Conservation (phyloP, 2,797 vertebrate genomes). For the Hemitrygon akajei region DNA sequence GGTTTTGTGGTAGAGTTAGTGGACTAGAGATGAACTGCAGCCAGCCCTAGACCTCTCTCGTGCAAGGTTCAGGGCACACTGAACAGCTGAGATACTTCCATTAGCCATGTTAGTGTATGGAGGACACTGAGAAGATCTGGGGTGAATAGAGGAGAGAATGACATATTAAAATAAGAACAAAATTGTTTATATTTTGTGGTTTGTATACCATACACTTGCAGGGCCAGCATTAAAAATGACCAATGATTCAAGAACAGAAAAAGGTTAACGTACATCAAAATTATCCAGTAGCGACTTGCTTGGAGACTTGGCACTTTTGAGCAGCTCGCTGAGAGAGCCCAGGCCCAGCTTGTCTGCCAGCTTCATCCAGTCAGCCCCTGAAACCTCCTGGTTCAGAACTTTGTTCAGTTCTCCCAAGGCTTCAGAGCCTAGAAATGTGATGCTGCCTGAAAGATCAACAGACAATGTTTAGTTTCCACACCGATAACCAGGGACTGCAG, state of each 20-base stretch:
- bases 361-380: not conserved
- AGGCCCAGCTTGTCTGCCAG: constrained; percentile 5
- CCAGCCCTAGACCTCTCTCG: not conserved
- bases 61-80: not conserved
- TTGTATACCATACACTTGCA: not conserved
- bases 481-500: no score
- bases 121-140: not conserved
- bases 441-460: not conserved
- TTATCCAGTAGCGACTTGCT: constrained; percentile 31
- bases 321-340: not conserved
- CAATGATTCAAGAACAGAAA: not conserved
- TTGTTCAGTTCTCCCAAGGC: not conserved
- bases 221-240: not conserved
- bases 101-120: not conserved
- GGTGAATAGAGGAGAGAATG: not conserved
- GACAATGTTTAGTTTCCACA: not conserved
- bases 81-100: not conserved
- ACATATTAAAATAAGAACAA: not conserved
- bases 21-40: not conserved
- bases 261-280: not conserved
- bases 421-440: not conserved
- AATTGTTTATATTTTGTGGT: not conserved
- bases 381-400: constrained; percentile 14
- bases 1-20: not conserved
- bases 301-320: constrained; percentile 10